phyloP scores from a whole-genome alignment of 2,888 invertebrate species.

The Mimumesa dahlbomi region DNA sequence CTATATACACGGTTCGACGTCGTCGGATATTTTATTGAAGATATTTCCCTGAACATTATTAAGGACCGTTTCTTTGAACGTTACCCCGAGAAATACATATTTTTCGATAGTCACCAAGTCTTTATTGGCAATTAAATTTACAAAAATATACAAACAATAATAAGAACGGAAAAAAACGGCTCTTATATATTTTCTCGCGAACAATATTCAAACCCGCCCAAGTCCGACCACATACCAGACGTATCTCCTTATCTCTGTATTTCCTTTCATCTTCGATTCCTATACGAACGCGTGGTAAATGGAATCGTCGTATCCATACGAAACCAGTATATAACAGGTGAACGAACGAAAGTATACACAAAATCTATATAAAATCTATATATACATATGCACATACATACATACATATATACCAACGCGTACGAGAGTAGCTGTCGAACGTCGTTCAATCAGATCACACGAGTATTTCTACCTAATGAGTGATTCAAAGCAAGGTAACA shows the following conservation, averaged over 20 bases:
- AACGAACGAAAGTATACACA: no score
- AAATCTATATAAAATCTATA: no score
- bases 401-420: neutral
- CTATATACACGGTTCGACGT: conserved; percentile 16
- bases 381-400: no score
- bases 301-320: no score
- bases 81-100: conserved; percentile 2
- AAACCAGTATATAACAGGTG: no score
- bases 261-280: no score
- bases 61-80: conserved; percentile 23
- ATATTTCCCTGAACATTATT: conserved; percentile 25
- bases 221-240: neutral
- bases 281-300: no score
- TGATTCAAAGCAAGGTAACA: neutral
- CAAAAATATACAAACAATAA: neutral
- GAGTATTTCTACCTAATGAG: neutral
- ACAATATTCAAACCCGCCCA: neutral
- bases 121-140: conserved; percentile 2
- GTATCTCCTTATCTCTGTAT: conserved; percentile 5
- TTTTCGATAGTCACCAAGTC: neutral
- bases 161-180: neutral
- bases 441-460: no score
- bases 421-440: neutral
- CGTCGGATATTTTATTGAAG: conserved; percentile 41
- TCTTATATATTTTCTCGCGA: neutral